Evolutionary conservation across 2,888 invertebrate genomes (phyloP).

Genomic region (Ochropacha duplaris): DNA sequence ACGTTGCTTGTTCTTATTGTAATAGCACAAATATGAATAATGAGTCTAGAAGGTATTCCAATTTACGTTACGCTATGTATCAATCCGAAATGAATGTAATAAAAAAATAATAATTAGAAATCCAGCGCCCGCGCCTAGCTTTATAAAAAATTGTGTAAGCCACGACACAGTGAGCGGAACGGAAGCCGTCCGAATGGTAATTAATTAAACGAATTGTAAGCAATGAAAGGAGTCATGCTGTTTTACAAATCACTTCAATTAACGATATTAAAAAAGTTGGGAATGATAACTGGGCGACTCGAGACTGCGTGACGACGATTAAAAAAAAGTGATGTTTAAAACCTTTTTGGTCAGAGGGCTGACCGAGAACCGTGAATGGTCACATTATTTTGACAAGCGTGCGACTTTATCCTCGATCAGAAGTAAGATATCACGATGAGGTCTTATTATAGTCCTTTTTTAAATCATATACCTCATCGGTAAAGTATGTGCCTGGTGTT

Average conservation of each 20-base stretch:
- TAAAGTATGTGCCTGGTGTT: background rate
- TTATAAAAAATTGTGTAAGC: conserved; percentile 71
- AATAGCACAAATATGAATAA: background rate
- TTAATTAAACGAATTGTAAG: conserved; percentile 82
- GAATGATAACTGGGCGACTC: conserved; percentile 64
- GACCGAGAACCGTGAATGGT: conserved; percentile 31
- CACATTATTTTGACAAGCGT: conserved; percentile 65
- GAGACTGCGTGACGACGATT: conserved; percentile 60
- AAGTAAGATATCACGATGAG: conserved; percentile 35
- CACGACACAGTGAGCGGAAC: conserved; percentile 64
- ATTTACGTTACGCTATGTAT: conserved; percentile 3
- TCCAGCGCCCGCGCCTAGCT: conserved; percentile 53
- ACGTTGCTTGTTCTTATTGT: background rate
- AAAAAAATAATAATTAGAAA: conserved; percentile 51
- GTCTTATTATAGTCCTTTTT: conserved; percentile 17
- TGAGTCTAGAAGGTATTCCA: background rate
- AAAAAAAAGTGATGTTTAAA: conserved; percentile 41
- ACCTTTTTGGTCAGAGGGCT: conserved; percentile 41
- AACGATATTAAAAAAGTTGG: conserved; percentile 80
- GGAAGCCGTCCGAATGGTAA: conserved; percentile 79
- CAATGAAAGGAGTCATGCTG: conserved; percentile 82
- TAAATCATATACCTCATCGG: too few relatives aligned
- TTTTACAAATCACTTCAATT: conserved; percentile 83
- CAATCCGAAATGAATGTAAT: conserved; percentile 18
- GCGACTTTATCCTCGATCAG: conserved; percentile 63